Percentiles rank a stretch among this genome's conserved stretches.
Conservation (phyloP, 92 coral and sea anemone species). For the Palythoa grandis region DNA sequence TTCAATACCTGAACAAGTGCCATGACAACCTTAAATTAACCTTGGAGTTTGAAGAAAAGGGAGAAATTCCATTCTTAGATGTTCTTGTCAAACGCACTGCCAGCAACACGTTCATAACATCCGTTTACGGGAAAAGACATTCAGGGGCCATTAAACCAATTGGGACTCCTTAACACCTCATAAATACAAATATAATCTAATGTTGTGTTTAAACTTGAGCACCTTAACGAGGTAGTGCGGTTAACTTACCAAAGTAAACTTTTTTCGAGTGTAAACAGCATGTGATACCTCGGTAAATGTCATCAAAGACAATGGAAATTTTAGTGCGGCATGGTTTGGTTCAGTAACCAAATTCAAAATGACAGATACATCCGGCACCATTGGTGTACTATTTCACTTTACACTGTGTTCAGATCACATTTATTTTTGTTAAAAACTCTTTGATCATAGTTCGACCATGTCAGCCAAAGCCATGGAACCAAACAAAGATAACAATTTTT, state of each 20-base stretch:
- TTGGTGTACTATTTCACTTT: constrained; percentile 24
- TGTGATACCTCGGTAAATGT: neutral
- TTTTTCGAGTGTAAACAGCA: neutral
- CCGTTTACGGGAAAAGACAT: too few species aligned
- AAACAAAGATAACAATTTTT: neutral
- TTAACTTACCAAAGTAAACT: constrained; percentile 27
- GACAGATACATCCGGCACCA: neutral
- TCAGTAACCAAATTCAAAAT: neutral
- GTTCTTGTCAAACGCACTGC: too few species aligned
- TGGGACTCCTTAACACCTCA: too few species aligned
- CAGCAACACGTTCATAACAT: too few species aligned
- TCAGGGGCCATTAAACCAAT: too few species aligned
- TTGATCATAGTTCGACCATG: neutral
- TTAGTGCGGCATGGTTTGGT: constrained; percentile 29
- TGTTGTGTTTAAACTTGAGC: neutral
- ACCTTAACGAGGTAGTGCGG: constrained; percentile 31
- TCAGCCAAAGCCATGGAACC: constrained; percentile 2
- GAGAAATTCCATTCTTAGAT: too few species aligned
- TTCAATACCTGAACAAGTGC: too few species aligned
- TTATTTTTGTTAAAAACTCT: constrained; percentile 10
- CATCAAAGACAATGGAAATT: constrained; percentile 13
- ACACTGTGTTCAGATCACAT: constrained; percentile 13
- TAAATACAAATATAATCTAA: too few species aligned
- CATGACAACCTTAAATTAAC: too few species aligned
- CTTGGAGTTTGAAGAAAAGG: too few species aligned